phyloP scores from a whole-genome alignment of 2,113 vertebrate species.

The Pseudonaja textilis region DNA sequence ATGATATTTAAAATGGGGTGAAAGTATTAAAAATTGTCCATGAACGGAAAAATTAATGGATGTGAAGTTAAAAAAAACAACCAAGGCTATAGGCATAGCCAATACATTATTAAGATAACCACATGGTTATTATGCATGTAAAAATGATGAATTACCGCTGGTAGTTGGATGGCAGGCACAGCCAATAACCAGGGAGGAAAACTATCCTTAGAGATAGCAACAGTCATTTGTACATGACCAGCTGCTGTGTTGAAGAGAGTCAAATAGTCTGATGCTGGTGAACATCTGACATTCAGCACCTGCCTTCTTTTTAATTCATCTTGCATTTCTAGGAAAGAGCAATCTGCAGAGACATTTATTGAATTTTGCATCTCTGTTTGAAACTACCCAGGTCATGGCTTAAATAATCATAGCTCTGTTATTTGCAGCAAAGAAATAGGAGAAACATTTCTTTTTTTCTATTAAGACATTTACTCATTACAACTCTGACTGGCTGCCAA shows the following conservation, averaged over 20 bases:
- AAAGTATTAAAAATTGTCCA: background rate
- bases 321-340: constrained; percentile 29
- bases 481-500: background rate
- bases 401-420: constrained; percentile 13
- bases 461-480: constrained; percentile 23
- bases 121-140: background rate
- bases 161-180: background rate
- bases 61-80: background rate
- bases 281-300: constrained; percentile 13
- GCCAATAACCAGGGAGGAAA: background rate
- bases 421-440: background rate
- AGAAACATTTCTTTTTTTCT: background rate
- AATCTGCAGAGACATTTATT: constrained; percentile 28
- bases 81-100: background rate
- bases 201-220: background rate
- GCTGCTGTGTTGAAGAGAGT: background rate
- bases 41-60: background rate
- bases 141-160: constrained; percentile 4
- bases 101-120: background rate
- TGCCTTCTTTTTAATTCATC: constrained; percentile 26
- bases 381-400: constrained; percentile 1
- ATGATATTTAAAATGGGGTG: background rate
- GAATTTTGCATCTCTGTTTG: constrained; percentile 23
- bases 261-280: background rate
- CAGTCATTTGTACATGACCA: constrained; percentile 15